Evolutionary conservation across 1,140 invertebrate species (phyloP).

Genomic region (Sitodiplosis mosellana): DNA sequence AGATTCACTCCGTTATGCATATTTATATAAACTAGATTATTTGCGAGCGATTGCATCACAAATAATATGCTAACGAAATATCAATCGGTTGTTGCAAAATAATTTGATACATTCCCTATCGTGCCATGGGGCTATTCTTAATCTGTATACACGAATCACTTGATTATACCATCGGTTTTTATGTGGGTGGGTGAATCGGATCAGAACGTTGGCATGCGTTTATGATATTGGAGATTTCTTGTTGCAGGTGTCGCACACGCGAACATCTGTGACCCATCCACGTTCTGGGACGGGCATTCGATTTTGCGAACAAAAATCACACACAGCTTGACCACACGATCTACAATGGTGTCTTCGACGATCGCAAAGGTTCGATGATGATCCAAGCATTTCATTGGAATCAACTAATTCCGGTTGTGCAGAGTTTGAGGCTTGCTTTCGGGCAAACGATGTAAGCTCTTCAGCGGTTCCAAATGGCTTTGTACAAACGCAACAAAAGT

Average conservation of each 20-base stretch:
- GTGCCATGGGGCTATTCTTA: no score
- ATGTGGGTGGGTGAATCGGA: no score
- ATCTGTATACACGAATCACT: no score
- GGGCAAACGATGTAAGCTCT: constrained; percentile 14
- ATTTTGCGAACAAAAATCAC: constrained; percentile 41
- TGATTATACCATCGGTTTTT: no score
- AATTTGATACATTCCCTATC: no score
- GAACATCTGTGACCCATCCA: constrained; percentile 47
- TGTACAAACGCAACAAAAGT: constrained; percentile 44
- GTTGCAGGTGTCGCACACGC: constrained; percentile 39
- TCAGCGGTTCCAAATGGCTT: constrained; percentile 32
- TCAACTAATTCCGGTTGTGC: no score
- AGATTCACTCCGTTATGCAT: no score
- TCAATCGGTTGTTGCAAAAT: no score
- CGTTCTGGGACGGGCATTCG: constrained; percentile 42
- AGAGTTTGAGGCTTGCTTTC: background rate
- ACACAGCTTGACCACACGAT: constrained; percentile 50
- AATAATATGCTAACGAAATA: no score
- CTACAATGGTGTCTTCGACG: constrained; percentile 55
- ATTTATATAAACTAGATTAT: no score
- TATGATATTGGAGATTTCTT: background rate
- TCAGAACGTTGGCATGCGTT: no score
- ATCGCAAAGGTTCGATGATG: constrained; percentile 4
- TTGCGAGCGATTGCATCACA: no score
- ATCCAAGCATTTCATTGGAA: background rate